Percentiles rank a stretch among this genome's conserved stretches.
Conservation (phyloP, 2,888 invertebrate genomes). For the Xanthorhoe designata region DNA sequence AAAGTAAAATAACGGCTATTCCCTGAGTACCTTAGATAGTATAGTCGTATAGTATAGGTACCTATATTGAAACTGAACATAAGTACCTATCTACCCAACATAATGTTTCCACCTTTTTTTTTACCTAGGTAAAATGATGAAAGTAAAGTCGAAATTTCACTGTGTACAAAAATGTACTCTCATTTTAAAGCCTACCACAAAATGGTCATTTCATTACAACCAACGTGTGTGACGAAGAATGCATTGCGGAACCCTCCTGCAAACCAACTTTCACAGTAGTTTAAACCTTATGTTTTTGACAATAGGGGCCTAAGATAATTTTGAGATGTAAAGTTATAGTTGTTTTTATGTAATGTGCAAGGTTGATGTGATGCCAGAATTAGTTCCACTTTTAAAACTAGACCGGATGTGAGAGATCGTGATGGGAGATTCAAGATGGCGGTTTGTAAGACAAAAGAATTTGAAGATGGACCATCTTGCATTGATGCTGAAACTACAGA, state of each 20-base stretch:
- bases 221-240: slow-evolving; percentile 64
- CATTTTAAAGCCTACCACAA: slow-evolving; percentile 25
- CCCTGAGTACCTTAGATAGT: too few species aligned
- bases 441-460: slow-evolving; percentile 39
- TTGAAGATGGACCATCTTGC: slow-evolving; percentile 3
- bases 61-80: too few species aligned
- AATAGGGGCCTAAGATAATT: neutral
- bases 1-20: too few species aligned
- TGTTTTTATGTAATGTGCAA: slow-evolving; percentile 33
- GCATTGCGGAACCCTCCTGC: slow-evolving; percentile 48
- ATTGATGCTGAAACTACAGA: neutral
- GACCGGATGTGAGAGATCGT: slow-evolving; percentile 61
- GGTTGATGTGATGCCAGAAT: slow-evolving; percentile 54
- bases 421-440: slow-evolving; percentile 44
- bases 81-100: too few species aligned
- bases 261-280: neutral
- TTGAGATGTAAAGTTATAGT: neutral
- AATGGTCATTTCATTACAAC: slow-evolving; percentile 38
- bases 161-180: slow-evolving; percentile 5
- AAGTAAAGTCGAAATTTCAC: neutral
- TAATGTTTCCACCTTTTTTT: too few species aligned
- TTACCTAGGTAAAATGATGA: too few species aligned
- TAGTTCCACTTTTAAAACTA: slow-evolving; percentile 71
- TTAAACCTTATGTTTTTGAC: slow-evolving; percentile 15
- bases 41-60: too few species aligned